Evolutionary conservation across 2,888 invertebrate species (phyloP).

Genomic region (Schizaphis graminum): DNA sequence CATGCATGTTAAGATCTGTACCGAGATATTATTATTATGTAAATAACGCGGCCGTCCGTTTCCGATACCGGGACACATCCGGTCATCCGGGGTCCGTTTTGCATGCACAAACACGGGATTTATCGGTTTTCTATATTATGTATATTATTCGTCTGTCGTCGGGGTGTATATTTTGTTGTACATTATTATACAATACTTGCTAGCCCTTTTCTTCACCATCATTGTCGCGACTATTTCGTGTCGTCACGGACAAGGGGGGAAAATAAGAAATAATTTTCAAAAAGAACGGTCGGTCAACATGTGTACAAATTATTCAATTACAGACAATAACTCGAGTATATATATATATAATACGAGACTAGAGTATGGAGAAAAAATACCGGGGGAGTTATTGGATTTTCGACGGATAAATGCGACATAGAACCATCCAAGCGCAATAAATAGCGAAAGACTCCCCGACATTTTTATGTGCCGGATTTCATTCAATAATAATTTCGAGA

Average conservation of each 20-base stretch:
- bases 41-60: constrained; percentile 55
- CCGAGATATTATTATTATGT: constrained; percentile 52
- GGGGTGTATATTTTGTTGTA: background rate
- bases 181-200: background rate
- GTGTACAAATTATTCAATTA: constrained; percentile 60
- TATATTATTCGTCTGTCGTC: background rate
- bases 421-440: constrained; percentile 62
- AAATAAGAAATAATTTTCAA: constrained; percentile 33
- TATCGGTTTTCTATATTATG: constrained; percentile 39
- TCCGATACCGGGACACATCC: constrained; percentile 56
- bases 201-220: background rate
- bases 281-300: constrained; percentile 16
- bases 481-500: constrained; percentile 66
- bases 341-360: background rate
- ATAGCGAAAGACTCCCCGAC: constrained; percentile 63
- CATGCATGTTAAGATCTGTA: background rate
- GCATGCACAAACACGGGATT: constrained; percentile 39
- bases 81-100: constrained; percentile 58
- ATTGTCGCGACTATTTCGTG: background rate
- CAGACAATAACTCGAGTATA: constrained; percentile 34
- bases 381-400: constrained; percentile 59
- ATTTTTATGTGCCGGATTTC: constrained; percentile 65
- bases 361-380: background rate
- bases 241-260: background rate
- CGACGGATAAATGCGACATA: constrained; percentile 59